Percentiles rank a stretch among this genome's conserved stretches.
These are phyloP conservation scores for Pristionchus fissidentatus DNA, from an alignment of 2,888 invertebrate genomes.

Conservation along the genomic window DNA sequence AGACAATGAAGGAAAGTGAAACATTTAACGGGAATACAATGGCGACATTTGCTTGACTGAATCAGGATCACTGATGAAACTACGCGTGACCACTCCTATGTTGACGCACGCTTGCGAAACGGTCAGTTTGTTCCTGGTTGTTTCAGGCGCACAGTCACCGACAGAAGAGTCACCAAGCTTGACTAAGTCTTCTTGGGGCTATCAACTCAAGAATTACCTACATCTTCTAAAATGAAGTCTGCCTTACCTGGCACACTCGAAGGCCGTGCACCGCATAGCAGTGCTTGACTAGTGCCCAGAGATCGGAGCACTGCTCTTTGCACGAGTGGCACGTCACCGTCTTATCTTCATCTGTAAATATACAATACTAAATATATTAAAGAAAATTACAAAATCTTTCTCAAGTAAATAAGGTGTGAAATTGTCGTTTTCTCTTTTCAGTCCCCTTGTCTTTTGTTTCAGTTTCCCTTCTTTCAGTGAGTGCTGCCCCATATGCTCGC, in stretches of 20 bases:
- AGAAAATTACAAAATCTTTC: neutral
- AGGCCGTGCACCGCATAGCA: constrained; percentile 69
- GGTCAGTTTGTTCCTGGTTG: too few relatives aligned
- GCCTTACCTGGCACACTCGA: constrained; percentile 66
- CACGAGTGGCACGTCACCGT: constrained; percentile 71
- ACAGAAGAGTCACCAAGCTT: too few relatives aligned
- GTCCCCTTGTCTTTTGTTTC: neutral
- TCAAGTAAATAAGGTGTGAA: too few relatives aligned
- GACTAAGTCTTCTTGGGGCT: too few relatives aligned
- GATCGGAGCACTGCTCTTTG: constrained; percentile 69
- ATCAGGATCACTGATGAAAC: too few relatives aligned
- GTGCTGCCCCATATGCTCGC: neutral
- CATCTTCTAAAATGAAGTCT: neutral
- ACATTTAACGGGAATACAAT: too few relatives aligned
- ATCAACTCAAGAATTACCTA: too few relatives aligned
- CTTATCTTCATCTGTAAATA: constrained; percentile 42
- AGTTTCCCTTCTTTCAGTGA: neutral
- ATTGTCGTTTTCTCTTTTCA: neutral
- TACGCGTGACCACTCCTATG: too few relatives aligned
- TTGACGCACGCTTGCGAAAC: too few relatives aligned
- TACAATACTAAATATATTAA: neutral
- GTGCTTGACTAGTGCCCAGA: constrained; percentile 73
- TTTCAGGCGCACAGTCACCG: too few relatives aligned
- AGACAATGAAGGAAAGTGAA: too few relatives aligned
- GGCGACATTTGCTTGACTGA: too few relatives aligned